Evolutionary conservation across 2,113 vertebrate genomes (phyloP).

Genomic region (Scopus umbretta): DNA sequence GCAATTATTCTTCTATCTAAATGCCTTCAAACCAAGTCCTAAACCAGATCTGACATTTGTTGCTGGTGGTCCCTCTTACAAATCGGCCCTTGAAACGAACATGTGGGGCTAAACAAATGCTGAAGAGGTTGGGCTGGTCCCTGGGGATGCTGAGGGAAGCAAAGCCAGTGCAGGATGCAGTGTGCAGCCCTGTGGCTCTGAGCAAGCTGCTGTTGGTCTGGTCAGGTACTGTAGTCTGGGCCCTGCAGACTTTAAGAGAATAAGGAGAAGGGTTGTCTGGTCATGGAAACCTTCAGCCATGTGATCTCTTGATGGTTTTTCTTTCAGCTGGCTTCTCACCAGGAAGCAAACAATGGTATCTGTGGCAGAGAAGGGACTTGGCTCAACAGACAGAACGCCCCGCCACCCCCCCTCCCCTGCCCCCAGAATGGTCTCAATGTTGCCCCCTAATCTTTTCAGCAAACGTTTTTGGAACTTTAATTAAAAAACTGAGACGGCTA

Average conservation of each 20-base stretch:
- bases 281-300: constrained; percentile 2
- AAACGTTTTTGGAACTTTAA: neutral
- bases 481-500: neutral
- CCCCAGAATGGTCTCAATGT: neutral
- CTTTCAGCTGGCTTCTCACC: neutral
- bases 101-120: neutral
- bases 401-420: too few relatives aligned
- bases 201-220: neutral
- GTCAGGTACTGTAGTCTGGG: neutral
- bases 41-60: constrained; percentile 50
- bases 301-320: neutral
- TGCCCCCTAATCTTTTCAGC: neutral
- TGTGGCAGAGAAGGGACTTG: neutral
- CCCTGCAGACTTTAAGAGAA: neutral
- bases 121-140: neutral
- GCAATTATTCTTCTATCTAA: constrained; percentile 75
- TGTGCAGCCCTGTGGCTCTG: neutral
- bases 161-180: neutral
- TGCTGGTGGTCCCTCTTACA: constrained; percentile 65
- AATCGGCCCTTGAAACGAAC: neutral
- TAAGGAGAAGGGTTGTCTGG: neutral
- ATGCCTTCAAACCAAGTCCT: constrained; percentile 63
- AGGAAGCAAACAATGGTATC: neutral
- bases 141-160: neutral
- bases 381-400: neutral